Evolutionary conservation across 2,797 vertebrate genomes (phyloP).

Genomic region (Ataeniobius toweri): DNA sequence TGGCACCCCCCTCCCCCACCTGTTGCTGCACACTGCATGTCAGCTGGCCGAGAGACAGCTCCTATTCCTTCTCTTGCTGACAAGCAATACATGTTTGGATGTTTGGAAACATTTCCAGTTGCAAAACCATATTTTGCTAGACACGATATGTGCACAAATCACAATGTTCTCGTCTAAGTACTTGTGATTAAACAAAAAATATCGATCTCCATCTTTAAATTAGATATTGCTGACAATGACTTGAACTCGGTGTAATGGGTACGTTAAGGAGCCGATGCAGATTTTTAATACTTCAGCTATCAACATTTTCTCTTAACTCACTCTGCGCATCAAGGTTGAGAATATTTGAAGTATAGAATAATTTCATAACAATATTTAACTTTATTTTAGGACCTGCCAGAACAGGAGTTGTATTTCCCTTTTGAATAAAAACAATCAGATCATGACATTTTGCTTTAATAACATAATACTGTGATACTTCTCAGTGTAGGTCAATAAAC

Average conservation of each 20-base stretch:
- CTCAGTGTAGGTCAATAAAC: neutral
- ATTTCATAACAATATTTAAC: neutral
- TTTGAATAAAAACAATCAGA: neutral
- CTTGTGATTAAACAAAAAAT: neutral
- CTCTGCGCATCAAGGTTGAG: neutral
- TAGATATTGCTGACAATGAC: neutral
- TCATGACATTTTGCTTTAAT: neutral
- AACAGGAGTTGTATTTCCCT: neutral
- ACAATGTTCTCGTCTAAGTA: neutral
- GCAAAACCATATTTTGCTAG: too few species aligned
- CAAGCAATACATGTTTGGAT: too few species aligned
- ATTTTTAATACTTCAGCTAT: neutral
- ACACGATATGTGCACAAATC: too few species aligned
- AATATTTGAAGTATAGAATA: neutral
- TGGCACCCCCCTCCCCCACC: too few species aligned
- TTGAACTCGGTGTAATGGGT: neutral
- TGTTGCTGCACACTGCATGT: too few species aligned
- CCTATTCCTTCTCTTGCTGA: too few species aligned
- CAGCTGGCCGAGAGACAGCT: too few species aligned
- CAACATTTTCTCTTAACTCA: neutral
- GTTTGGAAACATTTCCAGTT: too few species aligned
- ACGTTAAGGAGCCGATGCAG: neutral
- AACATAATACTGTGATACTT: neutral
- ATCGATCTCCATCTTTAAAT: neutral
- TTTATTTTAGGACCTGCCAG: neutral